phyloP scores from a whole-genome alignment of 2,888 invertebrate genomes.

The Dichetophora obliterata region DNA sequence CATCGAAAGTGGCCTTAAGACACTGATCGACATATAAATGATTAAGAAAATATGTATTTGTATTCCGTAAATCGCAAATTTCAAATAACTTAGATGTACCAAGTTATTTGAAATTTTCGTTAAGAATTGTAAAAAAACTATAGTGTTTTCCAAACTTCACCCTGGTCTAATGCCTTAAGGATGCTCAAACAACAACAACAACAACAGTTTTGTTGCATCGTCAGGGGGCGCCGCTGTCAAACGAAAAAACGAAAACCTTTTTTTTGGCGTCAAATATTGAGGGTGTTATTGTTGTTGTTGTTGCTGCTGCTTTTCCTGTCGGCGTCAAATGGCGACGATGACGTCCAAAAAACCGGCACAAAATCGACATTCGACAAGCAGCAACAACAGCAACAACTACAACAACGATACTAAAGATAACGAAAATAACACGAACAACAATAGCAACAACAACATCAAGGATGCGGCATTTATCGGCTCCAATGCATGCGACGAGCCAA shows the following conservation, averaged over 20 bases:
- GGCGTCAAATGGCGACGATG: conserved; percentile 24
- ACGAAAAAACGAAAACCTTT: conserved; percentile 25
- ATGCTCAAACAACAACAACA: conserved; percentile 20
- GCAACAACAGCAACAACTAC: conserved; percentile 19
- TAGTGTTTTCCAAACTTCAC: too few relatives aligned
- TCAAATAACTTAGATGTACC: too few relatives aligned
- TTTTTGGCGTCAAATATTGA: conserved; percentile 40
- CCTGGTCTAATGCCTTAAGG: too few relatives aligned
- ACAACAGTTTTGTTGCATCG: conserved; percentile 18
- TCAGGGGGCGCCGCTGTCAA: background rate
- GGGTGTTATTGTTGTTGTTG: background rate
- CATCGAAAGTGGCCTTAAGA: too few relatives aligned
- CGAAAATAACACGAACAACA: conserved; percentile 25
- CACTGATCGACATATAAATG: too few relatives aligned
- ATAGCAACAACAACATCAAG: conserved; percentile 27
- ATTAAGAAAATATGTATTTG: too few relatives aligned
- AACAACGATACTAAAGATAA: conserved; percentile 36
- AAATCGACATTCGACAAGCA: conserved; percentile 41
- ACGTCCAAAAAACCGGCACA: conserved; percentile 36
- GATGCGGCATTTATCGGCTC: conserved; percentile 60
- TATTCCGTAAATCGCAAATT: too few relatives aligned
- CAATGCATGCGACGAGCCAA: conserved; percentile 60
- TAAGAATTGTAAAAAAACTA: too few relatives aligned
- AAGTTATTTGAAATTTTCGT: too few relatives aligned
- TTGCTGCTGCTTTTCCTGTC: background rate